Evolutionary conservation across 2,113 vertebrate genomes (phyloP), one percentile per base, ranked within the genome.

Genomic region (Lepidiolamprologus cunningtoni): DNA sequence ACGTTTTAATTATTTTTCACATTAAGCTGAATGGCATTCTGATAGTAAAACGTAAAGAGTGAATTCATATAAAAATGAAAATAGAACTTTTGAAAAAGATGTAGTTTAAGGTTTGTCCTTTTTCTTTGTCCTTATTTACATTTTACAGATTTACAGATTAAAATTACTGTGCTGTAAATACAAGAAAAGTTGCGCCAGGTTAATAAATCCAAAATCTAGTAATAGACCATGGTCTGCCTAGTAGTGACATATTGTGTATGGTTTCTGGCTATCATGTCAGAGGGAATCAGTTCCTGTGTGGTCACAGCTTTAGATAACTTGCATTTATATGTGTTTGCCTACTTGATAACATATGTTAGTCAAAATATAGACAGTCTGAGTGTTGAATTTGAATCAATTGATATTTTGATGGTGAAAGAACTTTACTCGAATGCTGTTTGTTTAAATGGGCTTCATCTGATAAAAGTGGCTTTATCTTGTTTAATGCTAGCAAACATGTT

Each of bases 11-110:
- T 33, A 63, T 63, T 63, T 63, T 63, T 63, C 58, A 11, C 58
- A 63, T 2, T 16, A 58, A 28, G 55, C 3, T 58, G 23, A 28
- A 28, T 16, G 55, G 13, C 4, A 58, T 28, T 58, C 55, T 58
- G 8, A 28, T 58, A 58, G 55, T 28, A 26, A 55, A 55, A 7
- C 0, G 1, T 26, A 28, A 57, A 2, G 54, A 1, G 0, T 3
- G 12, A 58, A 58, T 57, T 57, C 23, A 57, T 57, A 8, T 55
- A 16, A 57, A 57, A 28, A 57, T 1, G 0, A 7, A 57, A 57
- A 57, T 57, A 57, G 12, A 55, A 55, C 11, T 55, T 55, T 55
- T 55, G 54, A 55, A 55, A 55, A 63, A 33, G 5, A 63, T 63
- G 16, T 7, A 7, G 9, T 63, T 61, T 33, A 19, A 33, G 58